Evolutionary conservation across 2,113 vertebrate genomes (phyloP).

Genomic region (Silurus glanis): DNA sequence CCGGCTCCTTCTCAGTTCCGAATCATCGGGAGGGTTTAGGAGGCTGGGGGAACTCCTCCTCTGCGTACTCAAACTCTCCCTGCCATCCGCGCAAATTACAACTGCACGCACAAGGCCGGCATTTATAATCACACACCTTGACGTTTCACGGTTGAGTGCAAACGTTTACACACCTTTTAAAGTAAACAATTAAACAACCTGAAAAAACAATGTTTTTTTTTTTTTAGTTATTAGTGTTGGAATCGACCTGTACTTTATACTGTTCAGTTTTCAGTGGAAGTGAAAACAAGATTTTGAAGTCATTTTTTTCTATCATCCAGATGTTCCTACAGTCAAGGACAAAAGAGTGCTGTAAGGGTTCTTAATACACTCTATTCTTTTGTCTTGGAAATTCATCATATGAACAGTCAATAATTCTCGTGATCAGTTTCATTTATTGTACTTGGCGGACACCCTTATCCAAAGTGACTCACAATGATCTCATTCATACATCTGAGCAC

Average conservation of each 20-base stretch:
- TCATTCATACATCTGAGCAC: too few relatives aligned
- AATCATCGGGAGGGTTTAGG: constrained; percentile 10
- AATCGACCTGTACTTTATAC: too few relatives aligned
- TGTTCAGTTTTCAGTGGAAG: background rate
- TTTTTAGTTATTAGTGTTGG: too few relatives aligned
- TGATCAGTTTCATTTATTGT: too few relatives aligned
- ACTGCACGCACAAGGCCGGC: background rate
- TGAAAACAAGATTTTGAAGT: background rate
- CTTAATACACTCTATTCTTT: background rate
- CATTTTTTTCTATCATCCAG: background rate
- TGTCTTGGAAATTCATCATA: background rate
- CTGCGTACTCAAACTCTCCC: background rate
- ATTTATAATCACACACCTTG: background rate
- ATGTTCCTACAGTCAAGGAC: background rate
- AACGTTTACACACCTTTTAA: background rate
- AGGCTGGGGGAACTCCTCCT: constrained; percentile 11
- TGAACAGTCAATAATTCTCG: too few relatives aligned
- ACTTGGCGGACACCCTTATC: too few relatives aligned
- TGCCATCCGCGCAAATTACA: background rate
- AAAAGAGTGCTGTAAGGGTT: background rate
- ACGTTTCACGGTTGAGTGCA: background rate
- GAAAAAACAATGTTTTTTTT: background rate
- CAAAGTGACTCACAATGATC: too few relatives aligned
- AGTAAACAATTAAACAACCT: background rate
- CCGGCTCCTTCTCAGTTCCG: constrained; percentile 1